A percentile compares a stretch with the other conserved stretches of the same genome.
Conservation (phyloP, 1,140 invertebrate genomes). For the Drosophila repletoides region DNA sequence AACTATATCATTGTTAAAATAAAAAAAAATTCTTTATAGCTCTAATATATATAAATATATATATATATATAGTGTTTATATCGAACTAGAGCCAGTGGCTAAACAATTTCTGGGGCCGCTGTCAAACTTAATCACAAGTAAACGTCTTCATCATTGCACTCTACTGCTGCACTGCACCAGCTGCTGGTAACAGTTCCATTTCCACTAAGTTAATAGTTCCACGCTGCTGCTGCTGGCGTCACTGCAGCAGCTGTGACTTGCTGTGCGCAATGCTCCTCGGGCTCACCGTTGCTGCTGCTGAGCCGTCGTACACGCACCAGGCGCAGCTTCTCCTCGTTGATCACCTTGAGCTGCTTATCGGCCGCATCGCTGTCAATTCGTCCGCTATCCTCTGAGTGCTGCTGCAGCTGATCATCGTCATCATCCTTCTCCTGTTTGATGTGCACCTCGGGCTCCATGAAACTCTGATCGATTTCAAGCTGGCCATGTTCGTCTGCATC, state of each 20-base stretch:
- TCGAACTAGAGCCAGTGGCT: constrained; percentile 15
- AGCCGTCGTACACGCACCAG: constrained; percentile 69
- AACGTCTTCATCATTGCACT: constrained; percentile 70
- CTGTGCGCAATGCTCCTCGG: constrained; percentile 28
- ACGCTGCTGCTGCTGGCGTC: constrained; percentile 20
- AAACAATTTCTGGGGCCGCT: constrained; percentile 29
- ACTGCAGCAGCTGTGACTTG: constrained; percentile 2
- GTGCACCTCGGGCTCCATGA: constrained; percentile 76
- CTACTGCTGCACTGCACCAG: constrained; percentile 30
- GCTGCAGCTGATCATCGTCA: constrained; percentile 45
- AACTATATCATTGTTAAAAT: constrained; percentile 39
- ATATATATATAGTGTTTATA: constrained; percentile 25
- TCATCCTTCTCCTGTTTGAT: constrained; percentile 79
- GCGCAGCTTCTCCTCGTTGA: constrained; percentile 74
- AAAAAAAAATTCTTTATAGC: constrained; percentile 30
- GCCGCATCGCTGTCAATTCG: constrained; percentile 14
- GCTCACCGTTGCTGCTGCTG: constrained; percentile 60
- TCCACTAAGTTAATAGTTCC: constrained; percentile 47
- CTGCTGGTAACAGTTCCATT: constrained; percentile 4
- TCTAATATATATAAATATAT: constrained; percentile 14
- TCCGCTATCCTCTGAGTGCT: constrained; percentile 28
- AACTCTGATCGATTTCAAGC: constrained; percentile 64
- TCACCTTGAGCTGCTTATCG: constrained; percentile 63
- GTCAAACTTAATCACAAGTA: constrained; percentile 77
- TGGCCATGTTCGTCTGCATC: constrained; percentile 74